These are phyloP conservation scores for Peromyscus attwateri DNA, from an alignment of 2,797 vertebrate species.

Conservation along the genomic window DNA sequence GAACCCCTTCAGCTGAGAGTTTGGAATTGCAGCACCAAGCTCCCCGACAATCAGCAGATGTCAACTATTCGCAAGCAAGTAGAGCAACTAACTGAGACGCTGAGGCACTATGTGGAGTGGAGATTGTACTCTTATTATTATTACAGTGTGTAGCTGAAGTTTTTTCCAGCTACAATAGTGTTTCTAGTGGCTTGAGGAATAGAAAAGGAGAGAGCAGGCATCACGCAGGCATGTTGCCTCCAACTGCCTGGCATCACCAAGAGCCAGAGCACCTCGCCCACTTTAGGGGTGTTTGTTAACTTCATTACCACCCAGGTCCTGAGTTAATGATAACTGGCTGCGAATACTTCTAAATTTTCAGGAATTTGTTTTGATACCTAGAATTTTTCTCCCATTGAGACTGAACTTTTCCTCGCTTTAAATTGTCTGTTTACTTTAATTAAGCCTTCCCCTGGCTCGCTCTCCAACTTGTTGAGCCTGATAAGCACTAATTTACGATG, in stretches of 20 bases:
- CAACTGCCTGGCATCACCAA: not conserved
- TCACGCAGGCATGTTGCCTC: not conserved
- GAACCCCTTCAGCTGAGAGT: conserved; percentile 67
- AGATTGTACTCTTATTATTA: not conserved
- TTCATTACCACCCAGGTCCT: not conserved
- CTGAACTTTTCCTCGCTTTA: conserved; percentile 51
- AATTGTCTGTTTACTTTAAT: conserved; percentile 68
- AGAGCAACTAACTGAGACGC: conserved; percentile 75
- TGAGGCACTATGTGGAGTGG: conserved; percentile 15
- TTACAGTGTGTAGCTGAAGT: too few relatives aligned
- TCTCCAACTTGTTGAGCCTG: conserved; percentile 53
- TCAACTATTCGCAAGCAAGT: conserved; percentile 78
- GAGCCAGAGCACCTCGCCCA: not conserved
- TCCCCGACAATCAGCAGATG: conserved; percentile 79
- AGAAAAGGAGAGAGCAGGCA: not conserved
- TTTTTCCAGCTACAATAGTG: not conserved
- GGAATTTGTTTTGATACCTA: conserved; percentile 68
- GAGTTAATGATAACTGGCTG: conserved; percentile 18
- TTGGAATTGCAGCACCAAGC: conserved; percentile 64
- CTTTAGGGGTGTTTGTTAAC: not conserved
- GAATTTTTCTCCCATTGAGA: conserved; percentile 30
- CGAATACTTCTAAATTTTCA: conserved; percentile 36
- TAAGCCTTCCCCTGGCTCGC: conserved; percentile 40
- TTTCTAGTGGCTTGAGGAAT: not conserved
- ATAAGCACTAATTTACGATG: conserved; percentile 57